A percentile compares a stretch with the other conserved stretches of the same genome.
Evolutionary conservation across 2,888 invertebrate species (phyloP).

Genomic region (Hirtodrosophila confusa): DNA sequence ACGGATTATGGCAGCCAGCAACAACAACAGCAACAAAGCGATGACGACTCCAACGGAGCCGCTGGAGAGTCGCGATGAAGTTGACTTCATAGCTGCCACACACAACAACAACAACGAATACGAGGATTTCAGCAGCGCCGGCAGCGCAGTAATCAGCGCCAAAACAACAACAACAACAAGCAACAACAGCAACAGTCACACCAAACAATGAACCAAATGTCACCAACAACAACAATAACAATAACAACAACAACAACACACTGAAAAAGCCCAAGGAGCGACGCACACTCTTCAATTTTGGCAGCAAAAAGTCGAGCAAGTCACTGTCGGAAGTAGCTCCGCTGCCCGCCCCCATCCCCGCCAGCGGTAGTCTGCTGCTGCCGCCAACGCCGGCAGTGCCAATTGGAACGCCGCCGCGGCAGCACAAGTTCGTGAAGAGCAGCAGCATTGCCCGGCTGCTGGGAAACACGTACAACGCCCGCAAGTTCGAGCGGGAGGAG

Average conservation of each 20-base stretch:
- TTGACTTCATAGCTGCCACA: conserved; percentile 77
- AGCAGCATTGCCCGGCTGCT: conserved; percentile 83
- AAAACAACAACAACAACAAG: conserved; percentile 58
- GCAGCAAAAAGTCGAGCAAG: conserved; percentile 58
- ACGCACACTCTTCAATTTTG: conserved; percentile 62
- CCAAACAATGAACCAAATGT: conserved; percentile 65
- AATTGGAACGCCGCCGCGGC: conserved; percentile 76
- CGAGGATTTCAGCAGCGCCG: conserved; percentile 63
- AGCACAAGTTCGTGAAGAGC: conserved; percentile 83
- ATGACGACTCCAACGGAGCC: conserved; percentile 20
- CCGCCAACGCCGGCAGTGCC: conserved; percentile 53
- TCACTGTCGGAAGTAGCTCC: conserved; percentile 15
- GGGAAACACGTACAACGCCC: conserved; percentile 84
- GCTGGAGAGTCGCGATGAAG: conserved; percentile 76
- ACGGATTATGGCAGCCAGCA: conserved; percentile 47
- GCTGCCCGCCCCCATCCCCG: not conserved
- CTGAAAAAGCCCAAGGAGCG: conserved; percentile 65
- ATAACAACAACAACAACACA: conserved; percentile 47
- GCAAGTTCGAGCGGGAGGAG: conserved; percentile 82
- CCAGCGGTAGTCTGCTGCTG: conserved; percentile 30
- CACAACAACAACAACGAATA: conserved; percentile 72
- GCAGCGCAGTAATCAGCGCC: conserved; percentile 51
- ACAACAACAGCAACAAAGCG: conserved; percentile 31
- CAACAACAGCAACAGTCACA: conserved; percentile 51
- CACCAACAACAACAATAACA: conserved; percentile 37